Percentiles rank a stretch among this genome's conserved stretches.
Conservation (phyloP, 2,888 invertebrate species). For the Sabellastarte sp. region DNA sequence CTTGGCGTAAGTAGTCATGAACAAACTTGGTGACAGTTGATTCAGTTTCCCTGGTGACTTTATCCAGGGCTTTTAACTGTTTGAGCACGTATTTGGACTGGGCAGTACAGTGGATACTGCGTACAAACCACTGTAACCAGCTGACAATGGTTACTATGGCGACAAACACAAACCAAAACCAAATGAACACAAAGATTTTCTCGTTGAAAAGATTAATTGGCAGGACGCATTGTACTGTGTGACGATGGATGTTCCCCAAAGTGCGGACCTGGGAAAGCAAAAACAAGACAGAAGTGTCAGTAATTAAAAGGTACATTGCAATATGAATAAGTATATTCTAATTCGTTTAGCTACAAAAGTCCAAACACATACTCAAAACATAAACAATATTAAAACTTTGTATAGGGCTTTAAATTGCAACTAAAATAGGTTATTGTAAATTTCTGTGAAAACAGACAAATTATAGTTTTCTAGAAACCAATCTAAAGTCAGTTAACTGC, state of each 20-base stretch:
- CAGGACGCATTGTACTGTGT: conserved; percentile 51
- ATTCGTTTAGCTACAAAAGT: too few relatives aligned
- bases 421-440: too few relatives aligned
- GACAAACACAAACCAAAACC: conserved; percentile 62
- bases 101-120: neutral
- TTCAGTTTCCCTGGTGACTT: conserved; percentile 51
- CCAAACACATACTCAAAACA: too few relatives aligned
- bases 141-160: conserved; percentile 56
- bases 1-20: conserved; percentile 52
- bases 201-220: conserved; percentile 36
- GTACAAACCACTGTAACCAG: conserved; percentile 56
- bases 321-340: too few relatives aligned
- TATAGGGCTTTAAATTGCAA: too few relatives aligned
- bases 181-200: conserved; percentile 60
- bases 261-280: conserved; percentile 1
- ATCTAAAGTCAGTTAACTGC: too few relatives aligned
- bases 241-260: neutral
- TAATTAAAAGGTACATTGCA: too few relatives aligned
- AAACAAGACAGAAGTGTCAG: too few relatives aligned
- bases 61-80: conserved; percentile 56
- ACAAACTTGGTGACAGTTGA: conserved; percentile 55
- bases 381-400: too few relatives aligned
- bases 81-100: conserved; percentile 41
- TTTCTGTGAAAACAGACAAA: too few relatives aligned
- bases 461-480: too few relatives aligned